Conservation (phyloP, 2,113 vertebrate species). For the Bos indicus region DNA sequence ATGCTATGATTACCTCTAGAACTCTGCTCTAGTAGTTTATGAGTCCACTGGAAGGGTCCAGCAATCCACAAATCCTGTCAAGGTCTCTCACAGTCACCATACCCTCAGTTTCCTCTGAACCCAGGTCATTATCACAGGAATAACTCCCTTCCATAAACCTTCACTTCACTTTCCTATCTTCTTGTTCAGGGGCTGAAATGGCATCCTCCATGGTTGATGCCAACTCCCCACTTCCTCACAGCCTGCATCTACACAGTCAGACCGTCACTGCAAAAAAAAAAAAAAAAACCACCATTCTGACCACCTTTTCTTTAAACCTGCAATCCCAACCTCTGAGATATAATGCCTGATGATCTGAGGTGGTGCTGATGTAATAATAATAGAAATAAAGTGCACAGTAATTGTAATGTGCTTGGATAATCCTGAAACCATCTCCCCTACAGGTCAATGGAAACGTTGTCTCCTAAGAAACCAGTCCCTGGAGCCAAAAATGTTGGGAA, state of each 20-base stretch:
- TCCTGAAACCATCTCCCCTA: background rate
- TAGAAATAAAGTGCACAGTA: background rate
- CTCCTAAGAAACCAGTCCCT: background rate
- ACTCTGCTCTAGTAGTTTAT: background rate
- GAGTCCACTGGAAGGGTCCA: background rate
- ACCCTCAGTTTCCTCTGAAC: background rate
- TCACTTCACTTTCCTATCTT: no score
- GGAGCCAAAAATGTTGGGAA: background rate
- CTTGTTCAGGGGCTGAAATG: background rate
- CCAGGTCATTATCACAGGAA: no score
- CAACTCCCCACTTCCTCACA: background rate
- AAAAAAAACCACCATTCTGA: background rate
- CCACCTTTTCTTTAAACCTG: background rate
- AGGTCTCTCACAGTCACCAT: background rate
- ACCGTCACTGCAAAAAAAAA: background rate
- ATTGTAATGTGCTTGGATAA: background rate
- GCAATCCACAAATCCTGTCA: background rate
- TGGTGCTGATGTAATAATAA: background rate
- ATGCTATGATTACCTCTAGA: background rate
- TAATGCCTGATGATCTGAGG: background rate
- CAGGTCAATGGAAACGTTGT: background rate
- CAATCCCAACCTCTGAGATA: background rate
- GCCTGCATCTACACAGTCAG: background rate
- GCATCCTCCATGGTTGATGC: background rate
- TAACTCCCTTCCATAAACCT: background rate